These are phyloP conservation scores for human DNA, from an alignment of 2,113 vertebrate genomes.

Conservation along the genomic window DNA sequence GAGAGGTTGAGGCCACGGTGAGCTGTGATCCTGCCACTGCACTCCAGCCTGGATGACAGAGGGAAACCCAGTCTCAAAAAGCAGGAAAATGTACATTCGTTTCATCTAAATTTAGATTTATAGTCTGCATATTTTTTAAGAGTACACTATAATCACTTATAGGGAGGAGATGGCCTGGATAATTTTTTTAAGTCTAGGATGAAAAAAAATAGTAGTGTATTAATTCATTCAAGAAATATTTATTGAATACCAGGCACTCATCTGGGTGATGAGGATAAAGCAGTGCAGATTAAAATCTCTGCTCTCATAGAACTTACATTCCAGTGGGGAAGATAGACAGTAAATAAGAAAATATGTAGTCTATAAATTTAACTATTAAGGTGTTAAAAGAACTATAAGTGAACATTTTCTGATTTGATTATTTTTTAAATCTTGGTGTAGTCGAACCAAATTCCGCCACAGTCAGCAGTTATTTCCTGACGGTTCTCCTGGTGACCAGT, in stretches of 20 bases:
- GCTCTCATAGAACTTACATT: background rate
- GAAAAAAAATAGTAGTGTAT: background rate
- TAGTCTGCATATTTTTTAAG: background rate
- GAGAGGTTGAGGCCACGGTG: no score
- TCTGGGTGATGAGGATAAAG: background rate
- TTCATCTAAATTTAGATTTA: conserved; percentile 19
- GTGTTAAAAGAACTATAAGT: background rate
- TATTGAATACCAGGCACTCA: background rate
- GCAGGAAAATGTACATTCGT: background rate
- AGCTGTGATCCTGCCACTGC: no score
- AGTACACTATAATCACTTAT: background rate
- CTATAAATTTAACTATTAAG: background rate
- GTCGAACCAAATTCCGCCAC: conserved; percentile 89
- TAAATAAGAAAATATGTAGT: background rate
- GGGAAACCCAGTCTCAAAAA: background rate
- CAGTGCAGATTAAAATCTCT: background rate
- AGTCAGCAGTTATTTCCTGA: conserved; percentile 86
- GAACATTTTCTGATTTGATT: background rate
- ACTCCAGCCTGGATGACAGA: no score
- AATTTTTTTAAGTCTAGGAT: background rate
- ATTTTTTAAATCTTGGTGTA: conserved; percentile 58
- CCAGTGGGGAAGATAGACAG: background rate
- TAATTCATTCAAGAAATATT: background rate
- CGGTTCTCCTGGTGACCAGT: conserved; percentile 85
- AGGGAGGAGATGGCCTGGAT: background rate